A percentile compares a stretch with the other conserved stretches of the same genome.
phyloP scores from a whole-genome alignment of 2,888 invertebrate genomes.

The Ophion obscuratus region DNA sequence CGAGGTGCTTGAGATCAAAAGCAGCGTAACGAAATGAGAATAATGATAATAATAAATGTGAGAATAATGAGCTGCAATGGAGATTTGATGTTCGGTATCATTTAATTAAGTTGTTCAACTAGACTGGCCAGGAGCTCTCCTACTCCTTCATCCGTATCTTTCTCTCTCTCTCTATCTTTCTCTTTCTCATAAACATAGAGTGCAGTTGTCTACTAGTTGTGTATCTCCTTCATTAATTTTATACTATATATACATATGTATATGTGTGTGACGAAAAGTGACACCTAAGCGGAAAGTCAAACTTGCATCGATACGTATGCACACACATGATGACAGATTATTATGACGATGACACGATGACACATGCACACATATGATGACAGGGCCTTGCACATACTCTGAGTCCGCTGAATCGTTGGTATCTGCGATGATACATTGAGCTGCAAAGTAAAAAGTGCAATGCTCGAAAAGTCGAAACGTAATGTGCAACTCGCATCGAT shows the following conservation, averaged over 20 bases:
- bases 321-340: no score
- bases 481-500: no score
- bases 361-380: no score
- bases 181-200: neutral
- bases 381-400: no score
- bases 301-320: no score
- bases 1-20: neutral
- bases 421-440: slow-evolving; percentile 31
- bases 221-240: no score
- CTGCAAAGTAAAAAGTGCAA: neutral
- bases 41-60: neutral
- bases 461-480: no score
- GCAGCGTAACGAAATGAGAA: no score
- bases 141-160: neutral
- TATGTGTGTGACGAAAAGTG: no score
- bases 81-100: slow-evolving; percentile 6
- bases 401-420: neutral
- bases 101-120: slow-evolving; percentile 57
- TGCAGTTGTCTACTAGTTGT: no score
- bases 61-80: slow-evolving; percentile 45
- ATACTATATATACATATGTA: no score
- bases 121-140: slow-evolving; percentile 22
- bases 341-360: no score
- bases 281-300: neutral
- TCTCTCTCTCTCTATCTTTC: slow-evolving; percentile 37